phyloP scores from a whole-genome alignment of 2,113 vertebrate species.

The Tapirus terrestris region DNA sequence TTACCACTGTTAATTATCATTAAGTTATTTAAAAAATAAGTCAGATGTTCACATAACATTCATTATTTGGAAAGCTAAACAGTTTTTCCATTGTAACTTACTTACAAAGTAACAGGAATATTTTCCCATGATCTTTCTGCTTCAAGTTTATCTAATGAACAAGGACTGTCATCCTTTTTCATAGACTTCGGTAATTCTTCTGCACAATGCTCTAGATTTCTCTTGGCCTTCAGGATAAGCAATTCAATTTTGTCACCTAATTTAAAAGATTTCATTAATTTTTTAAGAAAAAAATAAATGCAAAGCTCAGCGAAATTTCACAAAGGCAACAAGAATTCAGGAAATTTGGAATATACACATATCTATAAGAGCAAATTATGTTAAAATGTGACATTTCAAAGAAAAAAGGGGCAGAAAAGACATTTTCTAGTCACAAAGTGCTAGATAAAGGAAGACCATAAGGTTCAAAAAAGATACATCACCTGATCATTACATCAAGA shows the following conservation, averaged over 20 bases:
- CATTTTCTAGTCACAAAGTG: constrained; percentile 21
- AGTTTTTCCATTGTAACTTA: not conserved
- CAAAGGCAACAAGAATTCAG: constrained; percentile 42
- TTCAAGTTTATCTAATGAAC: constrained; percentile 86
- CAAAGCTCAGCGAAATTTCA: constrained; percentile 44
- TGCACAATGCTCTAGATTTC: constrained; percentile 68
- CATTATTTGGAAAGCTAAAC: constrained; percentile 43
- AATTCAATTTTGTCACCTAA: constrained; percentile 85
- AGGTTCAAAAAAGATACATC: not conserved
- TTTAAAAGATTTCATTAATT: constrained; percentile 66
- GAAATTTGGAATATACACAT: not conserved
- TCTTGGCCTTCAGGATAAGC: constrained; percentile 83
- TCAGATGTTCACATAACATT: not conserved
- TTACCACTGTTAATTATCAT: constrained; percentile 10
- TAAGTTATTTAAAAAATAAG: constrained; percentile 35
- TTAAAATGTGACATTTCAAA: constrained; percentile 30
- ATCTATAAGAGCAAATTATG: constrained; percentile 6
- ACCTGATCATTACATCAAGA: constrained; percentile 17
- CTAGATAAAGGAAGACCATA: not conserved
- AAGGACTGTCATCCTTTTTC: constrained; percentile 80
- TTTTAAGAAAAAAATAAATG: constrained; percentile 4
- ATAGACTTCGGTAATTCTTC: constrained; percentile 56
- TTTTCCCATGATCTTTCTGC: constrained; percentile 90
- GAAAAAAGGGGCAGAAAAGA: not conserved
- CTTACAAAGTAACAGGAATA: constrained; percentile 86